Evolutionary conservation across 2,888 invertebrate genomes (phyloP).

Genomic region (Nephrocerus scutellatus): DNA sequence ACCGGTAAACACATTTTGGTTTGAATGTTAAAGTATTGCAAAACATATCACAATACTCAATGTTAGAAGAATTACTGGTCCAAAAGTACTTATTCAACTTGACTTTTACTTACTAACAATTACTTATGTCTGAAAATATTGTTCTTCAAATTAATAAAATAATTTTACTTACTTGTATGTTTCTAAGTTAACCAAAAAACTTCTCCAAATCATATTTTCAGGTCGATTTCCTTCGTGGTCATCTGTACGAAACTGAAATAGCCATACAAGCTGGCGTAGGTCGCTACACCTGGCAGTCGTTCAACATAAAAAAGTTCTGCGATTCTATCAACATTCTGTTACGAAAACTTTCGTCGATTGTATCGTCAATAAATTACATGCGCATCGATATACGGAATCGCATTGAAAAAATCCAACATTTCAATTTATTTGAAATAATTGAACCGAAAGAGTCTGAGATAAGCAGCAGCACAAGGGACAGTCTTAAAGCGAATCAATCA

Average conservation of each 20-base stretch:
- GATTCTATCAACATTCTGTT: conserved; percentile 54
- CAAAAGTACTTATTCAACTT: too few relatives aligned
- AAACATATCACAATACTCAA: too few relatives aligned
- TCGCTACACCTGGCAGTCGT: conserved; percentile 78
- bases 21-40: too few relatives aligned
- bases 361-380: conserved; percentile 63
- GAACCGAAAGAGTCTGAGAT: conserved; percentile 13
- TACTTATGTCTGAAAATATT: too few relatives aligned
- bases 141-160: too few relatives aligned
- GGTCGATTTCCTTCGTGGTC: conserved; percentile 61
- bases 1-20: too few relatives aligned
- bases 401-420: conserved; percentile 52
- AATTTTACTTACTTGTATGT: too few relatives aligned
- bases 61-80: too few relatives aligned
- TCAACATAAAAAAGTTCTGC: conserved; percentile 71
- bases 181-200: too few relatives aligned
- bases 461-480: not conserved
- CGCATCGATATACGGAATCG: conserved; percentile 56
- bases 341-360: conserved; percentile 56
- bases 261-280: conserved; percentile 73
- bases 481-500: conserved; percentile 15
- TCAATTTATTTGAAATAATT: conserved; percentile 50
- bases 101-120: too few relatives aligned
- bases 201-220: conserved; percentile 34
- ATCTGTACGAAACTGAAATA: conserved; percentile 64